Base-by-base conservation (phyloP, 2,888 invertebrate genomes). In the Cenopis cana region DNA sequence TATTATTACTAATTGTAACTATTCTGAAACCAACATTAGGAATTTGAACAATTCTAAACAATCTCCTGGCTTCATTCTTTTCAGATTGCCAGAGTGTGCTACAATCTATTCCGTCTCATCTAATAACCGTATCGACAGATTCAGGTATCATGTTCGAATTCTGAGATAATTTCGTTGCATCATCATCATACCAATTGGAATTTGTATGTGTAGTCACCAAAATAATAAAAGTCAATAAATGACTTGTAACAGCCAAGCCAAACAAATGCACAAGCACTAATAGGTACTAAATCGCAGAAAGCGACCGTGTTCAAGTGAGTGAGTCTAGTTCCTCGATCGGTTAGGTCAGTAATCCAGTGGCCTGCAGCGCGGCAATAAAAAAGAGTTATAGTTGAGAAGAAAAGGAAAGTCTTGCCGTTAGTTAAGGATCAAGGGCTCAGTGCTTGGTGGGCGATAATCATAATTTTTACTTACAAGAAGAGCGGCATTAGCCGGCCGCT, bases 401-500 rank as follows among this genome's bases (percentile, higher is more conserved):
- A 92, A 92, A 92, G 89, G 91, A 91, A 92, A 92, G 92, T 92
- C 89, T 78, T 79, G 86, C 90, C 91, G 91, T 91, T 92, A 92
- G 91, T 91, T 89, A 85, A 83, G 92, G 93, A 90, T 93, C 91
- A 93, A 92, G 85, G 86, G 93, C 87, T 93, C 91, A 90, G 86
- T 82, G 85, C 90, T 83, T 86, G 85, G 84, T 85, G 86, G 89
- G 91, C 91, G 91, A 93, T 93, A 93, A 93, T 93, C 93, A 93
- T 93, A 93, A 93, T 93, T 93, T 93, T 93, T 93, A 93, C 93
- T 93, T 93, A 93, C 93, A 89, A 90, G 89, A 87, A 89, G 90
- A 87, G 85, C 80, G 81, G 90, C 90, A 89, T 93, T 91, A 92
- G 91, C 83, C 81, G 85, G 81, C 86, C 85, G 86, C 84, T 81